Evolutionary conservation across 2,888 invertebrate species (phyloP).

Genomic region (Deilephila porcellus): DNA sequence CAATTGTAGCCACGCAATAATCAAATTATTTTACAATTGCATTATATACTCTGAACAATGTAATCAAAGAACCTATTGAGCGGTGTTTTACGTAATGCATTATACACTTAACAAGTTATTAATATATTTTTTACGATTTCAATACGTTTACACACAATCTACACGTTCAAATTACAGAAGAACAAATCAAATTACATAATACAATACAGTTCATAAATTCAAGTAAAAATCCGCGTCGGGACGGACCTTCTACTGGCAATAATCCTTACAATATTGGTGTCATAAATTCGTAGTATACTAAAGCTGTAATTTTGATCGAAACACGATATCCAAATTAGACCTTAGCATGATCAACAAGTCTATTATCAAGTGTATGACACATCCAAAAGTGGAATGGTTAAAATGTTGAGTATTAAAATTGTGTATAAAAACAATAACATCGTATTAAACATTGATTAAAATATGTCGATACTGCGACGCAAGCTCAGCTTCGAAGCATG

Average conservation of each 20-base stretch:
- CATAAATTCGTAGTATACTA: constrained; percentile 54
- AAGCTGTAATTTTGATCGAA: constrained; percentile 25
- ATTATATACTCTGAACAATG: constrained; percentile 20
- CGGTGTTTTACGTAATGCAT: constrained; percentile 12
- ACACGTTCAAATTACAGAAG: constrained; percentile 22
- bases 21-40: constrained; percentile 25
- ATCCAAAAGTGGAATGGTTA: constrained; percentile 70
- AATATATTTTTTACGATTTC: constrained; percentile 2
- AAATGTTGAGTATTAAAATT: constrained; percentile 76
- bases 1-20: constrained; percentile 15
- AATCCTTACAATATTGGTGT: constrained; percentile 70
- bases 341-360: constrained; percentile 20
- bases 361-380: constrained; percentile 28
- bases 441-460: constrained; percentile 4
- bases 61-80: constrained; percentile 19
- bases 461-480: background rate
- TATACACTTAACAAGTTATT: constrained; percentile 16
- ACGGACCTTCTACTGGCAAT: constrained; percentile 72
- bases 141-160: constrained; percentile 13
- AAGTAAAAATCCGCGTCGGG: constrained; percentile 68
- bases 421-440: constrained; percentile 66
- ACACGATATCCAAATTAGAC: constrained; percentile 6
- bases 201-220: constrained; percentile 39
- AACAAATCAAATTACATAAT: constrained; percentile 32
- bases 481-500: background rate